Base-by-base conservation (phyloP, 1,140 invertebrate genomes). In the Calliopsis andreniformis region DNA sequence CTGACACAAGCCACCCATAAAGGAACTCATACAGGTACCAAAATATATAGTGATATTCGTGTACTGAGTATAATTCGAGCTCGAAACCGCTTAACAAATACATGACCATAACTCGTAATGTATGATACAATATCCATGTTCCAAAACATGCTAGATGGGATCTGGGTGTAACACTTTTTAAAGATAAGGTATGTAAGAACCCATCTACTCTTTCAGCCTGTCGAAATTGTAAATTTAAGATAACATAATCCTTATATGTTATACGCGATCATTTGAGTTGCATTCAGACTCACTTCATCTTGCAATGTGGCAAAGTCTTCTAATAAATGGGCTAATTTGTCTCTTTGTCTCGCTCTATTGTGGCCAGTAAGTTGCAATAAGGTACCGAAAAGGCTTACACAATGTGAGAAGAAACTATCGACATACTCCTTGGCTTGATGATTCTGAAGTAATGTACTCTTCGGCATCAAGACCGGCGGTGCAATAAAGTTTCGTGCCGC, bases 1-100 rank as follows among this genome's bases (percentile, higher is more conserved):
- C 97, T 0, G 97, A 98, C 3, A 98, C 95, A 35, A 99, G 91
- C 97, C 98, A 99, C 12, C 97, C 97, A 89, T 98, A 99, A 4
- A 99, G 92, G 91, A 98, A 97, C 92, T 99, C 98, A 91, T 98
- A 98, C 30, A 99, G 92, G 91, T 99, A 99, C 97, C 97, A 98
- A 92, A 96, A 98, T 79, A 98, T 96, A 87, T 98, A 99, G 85
- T 98, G 96, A 92, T 97, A 99, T 92, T 99, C 98, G 89, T 99
- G 98, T n/a, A 96, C 95, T 51, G 97, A 97, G 92, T 99, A 99
- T 0, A 99, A 92, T 89, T 99, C 98, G 20, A 99, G 92, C 88
- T 99, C 98, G 86, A 99, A 98, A 0, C 98, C 98, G 63, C 97
- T 96, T 71, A 99, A 93, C 28, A 99, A 93, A 92, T 98, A 99